Conservation (phyloP, 2,113 vertebrate species). For the Fulica atra region DNA sequence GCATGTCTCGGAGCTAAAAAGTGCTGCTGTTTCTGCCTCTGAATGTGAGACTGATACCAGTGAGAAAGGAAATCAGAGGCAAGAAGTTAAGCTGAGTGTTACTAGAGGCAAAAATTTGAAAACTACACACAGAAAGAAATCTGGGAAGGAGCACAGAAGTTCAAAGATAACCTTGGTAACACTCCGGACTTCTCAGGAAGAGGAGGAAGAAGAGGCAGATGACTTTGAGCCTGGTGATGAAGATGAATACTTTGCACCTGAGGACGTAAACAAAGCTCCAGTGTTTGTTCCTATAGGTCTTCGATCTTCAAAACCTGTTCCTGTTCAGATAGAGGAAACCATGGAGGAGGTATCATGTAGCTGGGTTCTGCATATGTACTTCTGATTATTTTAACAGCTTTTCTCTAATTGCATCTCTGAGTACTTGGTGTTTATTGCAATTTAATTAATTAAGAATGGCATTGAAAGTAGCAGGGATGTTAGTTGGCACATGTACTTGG, state of each 20-base stretch:
- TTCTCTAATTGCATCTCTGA: not conserved
- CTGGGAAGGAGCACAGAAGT: constrained; percentile 61
- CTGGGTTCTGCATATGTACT: not conserved
- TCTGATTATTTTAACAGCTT: not conserved
- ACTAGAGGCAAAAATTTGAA: constrained; percentile 64
- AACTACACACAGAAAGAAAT: constrained; percentile 41
- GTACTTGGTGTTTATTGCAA: fast-evolving
- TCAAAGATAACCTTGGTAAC: constrained; percentile 83
- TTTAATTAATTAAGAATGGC: not conserved
- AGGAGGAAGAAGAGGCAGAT: constrained; percentile 72
- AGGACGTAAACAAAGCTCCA: constrained; percentile 82
- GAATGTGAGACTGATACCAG: constrained; percentile 37
- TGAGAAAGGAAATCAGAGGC: constrained; percentile 27
- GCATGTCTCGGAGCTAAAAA: constrained; percentile 62
- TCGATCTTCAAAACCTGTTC: constrained; percentile 78
- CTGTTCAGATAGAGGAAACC: constrained; percentile 86
- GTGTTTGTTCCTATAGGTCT: constrained; percentile 87
- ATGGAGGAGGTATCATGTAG: constrained; percentile 86
- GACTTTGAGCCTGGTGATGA: constrained; percentile 78
- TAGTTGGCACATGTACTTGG: not conserved
- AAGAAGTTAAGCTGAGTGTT: constrained; percentile 65
- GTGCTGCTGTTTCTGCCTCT: constrained; percentile 28
- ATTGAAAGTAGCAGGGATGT: not conserved
- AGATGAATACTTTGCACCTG: constrained; percentile 72
- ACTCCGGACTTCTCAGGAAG: constrained; percentile 81